Evolutionary conservation across 2,888 invertebrate species (phyloP).

Genomic region (Achlya flavicornis): DNA sequence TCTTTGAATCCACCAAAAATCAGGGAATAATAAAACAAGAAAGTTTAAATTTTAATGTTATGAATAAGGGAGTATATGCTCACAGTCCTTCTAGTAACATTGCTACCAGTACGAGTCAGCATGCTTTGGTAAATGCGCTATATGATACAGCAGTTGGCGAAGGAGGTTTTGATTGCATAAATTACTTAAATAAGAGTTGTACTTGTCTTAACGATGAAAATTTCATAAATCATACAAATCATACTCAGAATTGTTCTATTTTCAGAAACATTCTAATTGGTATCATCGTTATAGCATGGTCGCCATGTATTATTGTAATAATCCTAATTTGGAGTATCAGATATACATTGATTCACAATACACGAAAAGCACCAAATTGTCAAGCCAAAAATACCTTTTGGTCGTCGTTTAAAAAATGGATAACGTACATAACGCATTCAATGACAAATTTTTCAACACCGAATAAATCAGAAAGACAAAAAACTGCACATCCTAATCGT

Average conservation of each 20-base stretch:
- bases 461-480: background rate
- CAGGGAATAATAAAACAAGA: background rate
- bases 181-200: background rate
- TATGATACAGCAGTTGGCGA: background rate
- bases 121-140: background rate
- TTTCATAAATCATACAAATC: background rate
- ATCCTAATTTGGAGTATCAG: conserved; percentile 45
- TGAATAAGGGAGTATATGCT: conserved; percentile 26
- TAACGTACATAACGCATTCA: conserved; percentile 22
- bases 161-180: background rate
- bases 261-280: conserved; percentile 40
- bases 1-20: background rate
- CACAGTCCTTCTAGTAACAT: conserved; percentile 24
- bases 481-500: conserved; percentile 35
- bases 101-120: conserved; percentile 15
- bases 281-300: conserved; percentile 48
- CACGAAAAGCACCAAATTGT: conserved; percentile 18
- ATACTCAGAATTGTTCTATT: conserved; percentile 19
- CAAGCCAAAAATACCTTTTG: background rate
- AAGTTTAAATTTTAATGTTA: background rate
- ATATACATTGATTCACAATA: conserved; percentile 31
- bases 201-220: background rate
- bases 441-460: background rate
- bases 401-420: conserved; percentile 22
- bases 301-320: conserved; percentile 50